These are phyloP conservation scores for Theristus sp. DNA, from an alignment of 2,888 invertebrate species.

Conservation along the genomic window DNA sequence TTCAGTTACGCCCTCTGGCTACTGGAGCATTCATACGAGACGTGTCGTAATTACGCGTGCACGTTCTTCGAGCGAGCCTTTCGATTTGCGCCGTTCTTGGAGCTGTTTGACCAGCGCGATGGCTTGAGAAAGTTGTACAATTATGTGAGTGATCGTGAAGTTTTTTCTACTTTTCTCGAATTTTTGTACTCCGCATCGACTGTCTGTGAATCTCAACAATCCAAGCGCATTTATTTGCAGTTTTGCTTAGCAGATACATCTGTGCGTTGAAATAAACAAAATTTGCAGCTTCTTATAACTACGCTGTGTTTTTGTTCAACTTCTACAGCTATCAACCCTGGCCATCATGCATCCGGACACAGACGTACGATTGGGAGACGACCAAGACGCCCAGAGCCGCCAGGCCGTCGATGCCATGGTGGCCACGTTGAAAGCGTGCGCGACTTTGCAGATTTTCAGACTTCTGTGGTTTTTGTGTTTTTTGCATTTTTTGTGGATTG, in stretches of 20 bases:
- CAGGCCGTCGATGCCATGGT: slow-evolving; percentile 59
- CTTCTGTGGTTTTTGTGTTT: too few species aligned
- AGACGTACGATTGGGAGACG: slow-evolving; percentile 32
- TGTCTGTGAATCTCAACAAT: too few species aligned
- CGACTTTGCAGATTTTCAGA: neutral
- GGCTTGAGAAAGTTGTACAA: slow-evolving; percentile 81
- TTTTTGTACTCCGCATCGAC: too few species aligned
- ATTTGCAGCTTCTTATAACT: too few species aligned
- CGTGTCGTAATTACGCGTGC: slow-evolving; percentile 87
- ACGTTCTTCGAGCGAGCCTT: slow-evolving; percentile 94
- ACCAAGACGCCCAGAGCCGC: slow-evolving; percentile 49
- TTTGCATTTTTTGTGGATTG: too few species aligned
- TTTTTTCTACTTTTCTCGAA: neutral
- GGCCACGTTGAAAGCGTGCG: neutral
- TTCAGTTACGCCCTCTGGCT: slow-evolving; percentile 86
- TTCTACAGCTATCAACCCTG: slow-evolving; percentile 55
- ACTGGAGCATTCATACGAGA: slow-evolving; percentile 84
- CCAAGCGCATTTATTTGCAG: too few species aligned
- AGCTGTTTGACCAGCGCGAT: slow-evolving; percentile 82
- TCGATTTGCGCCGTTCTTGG: slow-evolving; percentile 73
- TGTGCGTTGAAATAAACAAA: too few species aligned
- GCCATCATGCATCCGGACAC: slow-evolving; percentile 59
- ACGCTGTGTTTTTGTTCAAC: too few species aligned
- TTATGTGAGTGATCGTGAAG: slow-evolving; percentile 51
- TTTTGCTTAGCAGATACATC: too few species aligned